A percentile compares a stretch with the other conserved stretches of the same genome.
Evolutionary conservation across 2,888 invertebrate genomes (phyloP).

Genomic region (Theretra japonica): DNA sequence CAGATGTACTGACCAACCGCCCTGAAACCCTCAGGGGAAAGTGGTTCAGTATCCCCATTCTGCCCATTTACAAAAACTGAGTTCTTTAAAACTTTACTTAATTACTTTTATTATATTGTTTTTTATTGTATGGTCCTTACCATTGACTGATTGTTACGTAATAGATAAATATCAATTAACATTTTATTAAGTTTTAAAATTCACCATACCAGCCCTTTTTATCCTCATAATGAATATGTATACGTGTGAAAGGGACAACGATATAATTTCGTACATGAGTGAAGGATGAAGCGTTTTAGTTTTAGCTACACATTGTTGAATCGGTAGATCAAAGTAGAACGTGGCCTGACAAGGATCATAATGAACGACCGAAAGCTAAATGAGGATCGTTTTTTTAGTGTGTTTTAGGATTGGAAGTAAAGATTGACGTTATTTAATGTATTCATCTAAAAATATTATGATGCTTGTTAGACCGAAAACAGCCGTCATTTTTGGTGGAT

Average conservation of each 20-base stretch:
- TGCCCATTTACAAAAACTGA: no score
- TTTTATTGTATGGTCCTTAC: not conserved
- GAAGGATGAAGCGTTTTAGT: not conserved
- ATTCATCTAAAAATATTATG: no score
- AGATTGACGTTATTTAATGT: not conserved
- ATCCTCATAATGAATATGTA: not conserved
- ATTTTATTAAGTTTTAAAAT: not conserved
- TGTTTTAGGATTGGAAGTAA: not conserved
- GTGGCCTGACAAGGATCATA: not conserved
- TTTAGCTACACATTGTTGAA: not conserved
- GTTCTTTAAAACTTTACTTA: no score
- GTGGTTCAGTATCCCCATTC: no score
- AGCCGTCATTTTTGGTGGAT: no score
- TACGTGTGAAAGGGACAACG: not conserved
- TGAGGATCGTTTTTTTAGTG: not conserved
- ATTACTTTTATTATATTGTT: no score
- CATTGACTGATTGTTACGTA: not conserved
- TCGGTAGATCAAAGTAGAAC: not conserved
- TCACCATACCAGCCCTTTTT: not conserved
- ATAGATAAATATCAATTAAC: not conserved
- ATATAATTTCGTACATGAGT: not conserved
- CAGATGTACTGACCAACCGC: no score
- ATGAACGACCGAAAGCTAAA: not conserved
- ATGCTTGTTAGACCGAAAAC: no score
- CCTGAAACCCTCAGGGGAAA: no score